phyloP scores from a whole-genome alignment of 2,113 vertebrate species.

The Pitta sordida region DNA sequence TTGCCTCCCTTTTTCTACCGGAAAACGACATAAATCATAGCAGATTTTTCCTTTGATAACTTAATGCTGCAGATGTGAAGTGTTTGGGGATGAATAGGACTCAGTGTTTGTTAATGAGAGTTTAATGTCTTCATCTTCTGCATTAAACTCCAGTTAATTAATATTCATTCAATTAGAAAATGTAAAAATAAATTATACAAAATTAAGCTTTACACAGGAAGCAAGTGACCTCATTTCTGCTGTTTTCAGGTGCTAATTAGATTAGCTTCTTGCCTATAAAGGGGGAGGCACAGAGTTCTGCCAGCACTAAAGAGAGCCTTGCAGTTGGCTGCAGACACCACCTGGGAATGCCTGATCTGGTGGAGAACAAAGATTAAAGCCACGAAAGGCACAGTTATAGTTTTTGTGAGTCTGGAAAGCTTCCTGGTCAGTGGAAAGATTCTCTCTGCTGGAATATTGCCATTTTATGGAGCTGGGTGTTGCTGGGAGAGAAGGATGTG shows the following conservation, averaged over 20 bases:
- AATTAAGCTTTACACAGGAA: constrained; percentile 63
- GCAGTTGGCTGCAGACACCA: background rate
- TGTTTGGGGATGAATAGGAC: constrained; percentile 32
- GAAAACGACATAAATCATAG: background rate
- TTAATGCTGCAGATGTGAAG: constrained; percentile 38
- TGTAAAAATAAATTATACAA: constrained; percentile 63
- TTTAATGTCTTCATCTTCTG: constrained; percentile 71
- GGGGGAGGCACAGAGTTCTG: background rate
- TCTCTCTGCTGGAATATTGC: background rate
- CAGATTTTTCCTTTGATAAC: constrained; percentile 11
- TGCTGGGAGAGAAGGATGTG: background rate
- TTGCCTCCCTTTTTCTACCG: background rate
- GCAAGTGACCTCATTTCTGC: constrained; percentile 59
- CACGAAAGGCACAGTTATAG: background rate
- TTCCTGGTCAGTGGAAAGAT: background rate
- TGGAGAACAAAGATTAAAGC: background rate
- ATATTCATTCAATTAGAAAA: constrained; percentile 74
- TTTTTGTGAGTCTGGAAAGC: background rate
- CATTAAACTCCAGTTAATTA: constrained; percentile 62
- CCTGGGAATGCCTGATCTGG: background rate
- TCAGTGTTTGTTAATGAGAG: constrained; percentile 59
- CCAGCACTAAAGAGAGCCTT: background rate
- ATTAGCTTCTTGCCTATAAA: constrained; percentile 24
- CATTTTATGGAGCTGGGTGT: background rate
- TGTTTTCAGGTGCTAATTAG: constrained; percentile 57